These are phyloP conservation scores for Ichneumoninae sp. DNA, from an alignment of 2,888 invertebrate genomes.

Conservation along the genomic window DNA sequence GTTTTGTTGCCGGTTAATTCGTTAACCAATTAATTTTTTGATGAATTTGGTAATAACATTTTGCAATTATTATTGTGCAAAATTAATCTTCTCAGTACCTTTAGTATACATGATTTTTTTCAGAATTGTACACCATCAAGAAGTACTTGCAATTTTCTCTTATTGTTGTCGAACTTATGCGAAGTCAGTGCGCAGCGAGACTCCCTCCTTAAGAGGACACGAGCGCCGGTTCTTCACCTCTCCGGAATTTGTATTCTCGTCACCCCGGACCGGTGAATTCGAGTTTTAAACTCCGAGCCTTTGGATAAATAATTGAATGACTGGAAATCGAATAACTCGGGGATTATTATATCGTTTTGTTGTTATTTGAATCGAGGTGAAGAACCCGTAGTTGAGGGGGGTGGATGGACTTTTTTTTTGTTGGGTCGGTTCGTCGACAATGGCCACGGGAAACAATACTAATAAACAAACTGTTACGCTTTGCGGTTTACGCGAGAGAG, in stretches of 20 bases:
- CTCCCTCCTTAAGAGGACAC: slow-evolving; percentile 67
- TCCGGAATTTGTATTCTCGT: background rate
- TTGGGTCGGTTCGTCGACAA: slow-evolving; percentile 36
- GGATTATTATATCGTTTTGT: background rate
- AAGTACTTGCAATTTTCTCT: no score
- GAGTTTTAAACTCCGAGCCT: background rate
- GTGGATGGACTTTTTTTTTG: background rate
- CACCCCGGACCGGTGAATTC: background rate
- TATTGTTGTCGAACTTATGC: no score
- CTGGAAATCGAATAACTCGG: background rate
- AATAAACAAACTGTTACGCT: slow-evolving; percentile 65
- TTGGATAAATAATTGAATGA: background rate
- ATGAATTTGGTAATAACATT: no score
- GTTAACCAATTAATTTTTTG: no score
- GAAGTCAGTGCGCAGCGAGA: no score
- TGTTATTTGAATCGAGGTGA: background rate
- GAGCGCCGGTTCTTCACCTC: background rate
- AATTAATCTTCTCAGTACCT: no score
- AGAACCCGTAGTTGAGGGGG: background rate
- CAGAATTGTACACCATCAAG: no score
- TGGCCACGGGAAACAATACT: slow-evolving; percentile 45
- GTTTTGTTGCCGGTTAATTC: no score
- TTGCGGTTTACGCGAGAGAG: slow-evolving; percentile 53
- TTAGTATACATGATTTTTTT: no score
- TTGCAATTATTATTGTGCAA: no score